Evolutionary conservation across 2,888 invertebrate species (phyloP).

Genomic region (Drosophila helvetica): DNA sequence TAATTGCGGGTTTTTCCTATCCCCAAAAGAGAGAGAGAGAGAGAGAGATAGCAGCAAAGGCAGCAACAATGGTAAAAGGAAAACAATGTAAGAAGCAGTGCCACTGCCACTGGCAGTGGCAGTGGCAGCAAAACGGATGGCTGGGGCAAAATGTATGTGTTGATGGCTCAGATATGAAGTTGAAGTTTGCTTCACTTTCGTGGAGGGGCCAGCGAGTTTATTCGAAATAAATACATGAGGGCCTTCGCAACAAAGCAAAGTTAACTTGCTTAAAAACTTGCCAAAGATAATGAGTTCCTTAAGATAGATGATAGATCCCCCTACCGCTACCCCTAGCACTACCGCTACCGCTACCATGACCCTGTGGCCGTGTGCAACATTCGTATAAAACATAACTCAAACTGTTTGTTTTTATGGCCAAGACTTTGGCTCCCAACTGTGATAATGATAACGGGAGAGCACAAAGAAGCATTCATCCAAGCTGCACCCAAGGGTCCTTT

Average conservation of each 20-base stretch:
- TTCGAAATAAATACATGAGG: constrained; percentile 73
- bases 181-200: constrained; percentile 36
- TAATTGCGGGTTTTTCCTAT: constrained; percentile 62
- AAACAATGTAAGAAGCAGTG: constrained; percentile 38
- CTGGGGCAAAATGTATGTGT: constrained; percentile 55
- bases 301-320: constrained; percentile 63
- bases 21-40: constrained; percentile 51
- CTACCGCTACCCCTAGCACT: not conserved
- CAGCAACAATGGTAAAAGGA: constrained; percentile 55
- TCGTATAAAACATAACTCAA: constrained; percentile 50
- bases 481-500: constrained; percentile 68
- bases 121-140: constrained; percentile 20
- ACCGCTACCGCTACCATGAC: not conserved
- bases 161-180: constrained; percentile 72
- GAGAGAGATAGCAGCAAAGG: not conserved
- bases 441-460: constrained; percentile 68
- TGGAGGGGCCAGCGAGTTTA: constrained; percentile 63
- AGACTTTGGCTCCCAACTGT: constrained; percentile 41
- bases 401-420: constrained; percentile 66
- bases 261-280: constrained; percentile 71
- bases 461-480: constrained; percentile 40
- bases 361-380: constrained; percentile 34
- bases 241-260: constrained; percentile 47
- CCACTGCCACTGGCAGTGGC: not conserved
- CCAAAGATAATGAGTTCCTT: constrained; percentile 77